Percentiles rank a stretch among this genome's conserved stretches.
phyloP scores from a whole-genome alignment of 2,888 invertebrate species.

The Coenonympha arcania region DNA sequence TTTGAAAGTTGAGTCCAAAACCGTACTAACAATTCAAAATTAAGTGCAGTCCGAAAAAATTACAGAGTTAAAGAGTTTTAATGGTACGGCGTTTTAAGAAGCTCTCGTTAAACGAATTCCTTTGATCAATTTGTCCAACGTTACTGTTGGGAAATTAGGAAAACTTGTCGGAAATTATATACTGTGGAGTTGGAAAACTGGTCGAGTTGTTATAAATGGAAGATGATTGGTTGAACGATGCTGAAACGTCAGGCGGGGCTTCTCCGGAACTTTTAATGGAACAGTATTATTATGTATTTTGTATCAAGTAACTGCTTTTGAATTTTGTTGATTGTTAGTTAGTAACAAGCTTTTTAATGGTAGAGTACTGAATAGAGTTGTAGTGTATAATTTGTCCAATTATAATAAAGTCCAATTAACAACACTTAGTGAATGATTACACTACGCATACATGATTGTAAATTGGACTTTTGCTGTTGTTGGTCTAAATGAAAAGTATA shows the following conservation, averaged over 20 bases:
- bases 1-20: too few relatives aligned
- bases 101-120: neutral
- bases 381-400: too few relatives aligned
- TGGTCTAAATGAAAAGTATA: too few relatives aligned
- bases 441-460: too few relatives aligned
- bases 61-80: neutral
- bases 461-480: too few relatives aligned
- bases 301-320: neutral
- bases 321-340: too few relatives aligned
- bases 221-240: constrained; percentile 2
- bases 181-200: neutral
- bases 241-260: neutral
- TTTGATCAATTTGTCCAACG: neutral
- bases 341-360: too few relatives aligned
- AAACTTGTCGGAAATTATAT: constrained; percentile 4
- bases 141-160: constrained; percentile 3
- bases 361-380: too few relatives aligned
- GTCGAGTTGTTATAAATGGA: neutral
- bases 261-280: neutral
- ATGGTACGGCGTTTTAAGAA: constrained; percentile 1
- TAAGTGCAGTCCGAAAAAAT: neutral
- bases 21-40: too few relatives aligned
- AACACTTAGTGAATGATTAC: too few relatives aligned
- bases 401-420: too few relatives aligned
- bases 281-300: neutral